Evolutionary conservation across 2,113 vertebrate species (phyloP).

Genomic region (Rallus limicola): DNA sequence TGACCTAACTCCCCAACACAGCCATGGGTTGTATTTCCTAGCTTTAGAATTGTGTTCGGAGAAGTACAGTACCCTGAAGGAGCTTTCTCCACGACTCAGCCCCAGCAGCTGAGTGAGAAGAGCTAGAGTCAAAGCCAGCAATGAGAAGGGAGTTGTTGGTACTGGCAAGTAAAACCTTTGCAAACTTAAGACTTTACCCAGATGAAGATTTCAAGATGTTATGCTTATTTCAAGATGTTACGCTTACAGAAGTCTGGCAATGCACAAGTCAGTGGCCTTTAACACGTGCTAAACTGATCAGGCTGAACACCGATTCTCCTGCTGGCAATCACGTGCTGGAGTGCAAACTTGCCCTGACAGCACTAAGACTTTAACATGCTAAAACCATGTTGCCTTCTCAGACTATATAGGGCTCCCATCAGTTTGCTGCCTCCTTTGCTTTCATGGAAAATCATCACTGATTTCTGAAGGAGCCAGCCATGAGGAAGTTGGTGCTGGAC

Average conservation of each 20-base stretch:
- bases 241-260: neutral
- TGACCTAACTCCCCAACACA: neutral
- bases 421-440: neutral
- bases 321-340: neutral
- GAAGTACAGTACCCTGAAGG: neutral
- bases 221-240: neutral
- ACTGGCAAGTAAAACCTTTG: constrained; percentile 24
- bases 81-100: neutral
- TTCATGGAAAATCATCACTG: neutral
- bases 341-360: neutral
- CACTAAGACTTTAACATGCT: neutral
- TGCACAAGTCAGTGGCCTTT: neutral
- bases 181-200: constrained; percentile 10
- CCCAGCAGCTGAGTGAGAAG: neutral
- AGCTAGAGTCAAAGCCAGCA: neutral
- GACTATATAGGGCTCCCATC: neutral
- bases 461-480: neutral
- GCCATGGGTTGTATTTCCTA: neutral
- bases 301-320: neutral
- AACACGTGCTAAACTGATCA: neutral
- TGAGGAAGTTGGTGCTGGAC: neutral
- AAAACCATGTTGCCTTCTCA: neutral
- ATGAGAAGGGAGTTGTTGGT: neutral
- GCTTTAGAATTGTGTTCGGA: neutral
- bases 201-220: constrained; percentile 30